These are phyloP conservation scores for Rostratula benghalensis DNA, from an alignment of 2,113 vertebrate genomes.

Conservation along the genomic window DNA sequence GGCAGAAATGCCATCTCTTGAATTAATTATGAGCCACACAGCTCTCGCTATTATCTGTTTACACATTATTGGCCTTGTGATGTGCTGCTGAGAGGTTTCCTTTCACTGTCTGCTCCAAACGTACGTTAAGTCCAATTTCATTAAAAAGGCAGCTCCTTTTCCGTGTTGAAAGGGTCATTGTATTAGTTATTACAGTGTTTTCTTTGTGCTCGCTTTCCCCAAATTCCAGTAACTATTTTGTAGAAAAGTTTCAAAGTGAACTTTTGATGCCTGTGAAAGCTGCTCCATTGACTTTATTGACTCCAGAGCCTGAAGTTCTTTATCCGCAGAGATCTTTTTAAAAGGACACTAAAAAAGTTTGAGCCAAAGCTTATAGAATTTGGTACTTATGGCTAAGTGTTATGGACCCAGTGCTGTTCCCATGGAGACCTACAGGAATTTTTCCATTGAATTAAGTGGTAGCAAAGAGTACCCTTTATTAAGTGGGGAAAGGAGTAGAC, in stretches of 20 bases:
- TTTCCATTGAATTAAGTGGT: conserved; percentile 45
- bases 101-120: conserved; percentile 54
- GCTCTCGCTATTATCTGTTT: conserved; percentile 60
- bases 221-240: conserved; percentile 56
- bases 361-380: conserved; percentile 56
- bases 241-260: conserved; percentile 47
- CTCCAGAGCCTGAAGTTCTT: conserved; percentile 31
- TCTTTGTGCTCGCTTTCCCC: conserved; percentile 39
- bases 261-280: conserved; percentile 49
- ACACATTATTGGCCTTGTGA: conserved; percentile 48
- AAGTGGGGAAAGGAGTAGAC: not conserved
- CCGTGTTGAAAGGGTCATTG: conserved; percentile 60
- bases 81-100: conserved; percentile 51
- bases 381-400: conserved; percentile 47
- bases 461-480: conserved; percentile 18
- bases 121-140: conserved; percentile 36
- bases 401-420: conserved; percentile 38
- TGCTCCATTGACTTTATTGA: conserved; percentile 56
- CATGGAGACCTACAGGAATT: conserved; percentile 52
- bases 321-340: conserved; percentile 40
- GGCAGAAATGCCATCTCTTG: conserved; percentile 52
- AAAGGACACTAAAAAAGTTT: conserved; percentile 50
- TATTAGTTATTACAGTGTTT: conserved; percentile 59
- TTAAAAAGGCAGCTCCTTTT: conserved; percentile 23
- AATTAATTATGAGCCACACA: conserved; percentile 56